Evolutionary conservation across 2,888 invertebrate species (phyloP).

Genomic region (Pristionchus fissidentatus): DNA sequence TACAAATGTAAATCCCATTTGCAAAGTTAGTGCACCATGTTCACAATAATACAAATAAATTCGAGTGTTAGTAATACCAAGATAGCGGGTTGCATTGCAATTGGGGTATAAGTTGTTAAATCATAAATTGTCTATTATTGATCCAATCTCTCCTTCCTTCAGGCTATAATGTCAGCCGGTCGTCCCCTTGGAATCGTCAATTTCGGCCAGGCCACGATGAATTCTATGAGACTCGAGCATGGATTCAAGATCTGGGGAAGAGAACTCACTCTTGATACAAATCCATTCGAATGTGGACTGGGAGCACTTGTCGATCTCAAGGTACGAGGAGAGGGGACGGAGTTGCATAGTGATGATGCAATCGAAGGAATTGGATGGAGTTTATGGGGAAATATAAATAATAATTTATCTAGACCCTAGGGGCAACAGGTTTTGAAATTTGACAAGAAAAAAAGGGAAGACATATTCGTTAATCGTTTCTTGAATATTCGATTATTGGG

Average conservation of each 20-base stretch:
- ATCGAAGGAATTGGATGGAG: no score
- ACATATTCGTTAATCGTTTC: no score
- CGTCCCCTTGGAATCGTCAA: conserved; percentile 75
- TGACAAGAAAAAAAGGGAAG: no score
- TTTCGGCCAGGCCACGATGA: conserved; percentile 77
- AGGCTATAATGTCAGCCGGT: conserved; percentile 75
- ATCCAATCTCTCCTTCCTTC: background rate
- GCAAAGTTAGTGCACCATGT: no score
- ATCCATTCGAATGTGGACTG: conserved; percentile 78
- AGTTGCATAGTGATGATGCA: no score
- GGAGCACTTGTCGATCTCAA: conserved; percentile 74
- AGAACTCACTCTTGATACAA: conserved; percentile 77
- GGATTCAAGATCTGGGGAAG: conserved; percentile 77
- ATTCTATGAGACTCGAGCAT: conserved; percentile 77
- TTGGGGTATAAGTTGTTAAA: background rate
- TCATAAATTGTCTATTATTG: background rate
- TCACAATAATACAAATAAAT: no score
- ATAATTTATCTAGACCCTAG: background rate
- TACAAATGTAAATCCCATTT: background rate
- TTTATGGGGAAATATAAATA: no score
- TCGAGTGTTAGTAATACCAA: no score
- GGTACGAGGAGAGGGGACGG: background rate
- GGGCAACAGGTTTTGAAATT: no score
- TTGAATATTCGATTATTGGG: no score
- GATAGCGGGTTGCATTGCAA: no score